These are phyloP conservation scores for Chironex yamaguchii DNA, from an alignment of 30 jellyfish, hydroid and myxozoan genomes.

Conservation along the genomic window DNA sequence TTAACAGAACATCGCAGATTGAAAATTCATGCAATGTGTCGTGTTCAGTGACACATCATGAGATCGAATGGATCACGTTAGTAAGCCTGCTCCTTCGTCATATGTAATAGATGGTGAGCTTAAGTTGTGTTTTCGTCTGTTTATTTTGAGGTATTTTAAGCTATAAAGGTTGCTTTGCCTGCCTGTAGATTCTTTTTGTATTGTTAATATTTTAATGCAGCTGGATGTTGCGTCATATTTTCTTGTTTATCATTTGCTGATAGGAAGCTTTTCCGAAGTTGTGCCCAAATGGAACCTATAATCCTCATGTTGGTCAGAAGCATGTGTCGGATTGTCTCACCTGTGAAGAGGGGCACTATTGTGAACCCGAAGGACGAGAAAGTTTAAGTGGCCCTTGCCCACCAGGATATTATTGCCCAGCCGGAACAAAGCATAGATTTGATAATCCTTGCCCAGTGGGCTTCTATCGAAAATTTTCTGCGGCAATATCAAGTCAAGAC, in stretches of 20 bases:
- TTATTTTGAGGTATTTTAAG: no score
- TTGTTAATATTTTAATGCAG: background rate
- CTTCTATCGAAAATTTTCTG: constrained; percentile 92
- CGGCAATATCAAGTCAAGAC: constrained; percentile 91
- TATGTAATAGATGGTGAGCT: no score
- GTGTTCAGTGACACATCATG: no score
- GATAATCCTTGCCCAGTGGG: constrained; percentile 96
- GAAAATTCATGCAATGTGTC: no score
- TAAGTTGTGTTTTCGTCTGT: no score
- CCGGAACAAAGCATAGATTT: constrained; percentile 85
- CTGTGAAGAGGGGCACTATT: constrained; percentile 92
- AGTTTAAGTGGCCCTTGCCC: constrained; percentile 86
- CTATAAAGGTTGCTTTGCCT: no score
- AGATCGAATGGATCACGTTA: no score
- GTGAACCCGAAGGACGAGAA: constrained; percentile 93
- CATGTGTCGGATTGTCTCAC: constrained; percentile 82
- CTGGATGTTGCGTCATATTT: background rate
- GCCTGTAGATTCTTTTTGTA: background rate
- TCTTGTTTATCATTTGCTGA: background rate
- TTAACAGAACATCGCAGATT: no score
- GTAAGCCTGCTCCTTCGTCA: no score
- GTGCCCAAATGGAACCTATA: constrained; percentile 97
- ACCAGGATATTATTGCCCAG: constrained; percentile 96
- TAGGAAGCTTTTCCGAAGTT: constrained; percentile 82
- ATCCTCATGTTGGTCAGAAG: constrained; percentile 76